Percentiles rank a stretch among this genome's conserved stretches.
phyloP scores from a whole-genome alignment of 2,888 invertebrate species.

The Pseudococcus viburni region DNA sequence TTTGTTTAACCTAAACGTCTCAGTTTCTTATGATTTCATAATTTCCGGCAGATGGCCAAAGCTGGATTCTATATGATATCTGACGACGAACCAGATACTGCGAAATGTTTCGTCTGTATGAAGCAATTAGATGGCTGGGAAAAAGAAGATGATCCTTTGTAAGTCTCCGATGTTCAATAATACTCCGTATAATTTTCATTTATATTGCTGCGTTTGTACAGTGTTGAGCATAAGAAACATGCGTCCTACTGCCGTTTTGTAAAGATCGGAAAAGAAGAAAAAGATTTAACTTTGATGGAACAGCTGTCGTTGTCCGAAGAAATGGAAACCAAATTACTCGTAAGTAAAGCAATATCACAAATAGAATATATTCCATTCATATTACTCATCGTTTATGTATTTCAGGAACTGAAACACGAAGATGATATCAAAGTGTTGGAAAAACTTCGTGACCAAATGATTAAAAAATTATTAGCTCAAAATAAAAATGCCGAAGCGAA shows the following conservation, averaged over 20 bases:
- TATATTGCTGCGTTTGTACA: not conserved
- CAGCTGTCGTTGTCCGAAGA: constrained; percentile 25
- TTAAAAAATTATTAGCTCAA: constrained; percentile 9
- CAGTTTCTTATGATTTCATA: not conserved
- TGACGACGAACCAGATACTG: constrained; percentile 78
- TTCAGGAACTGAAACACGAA: constrained; percentile 7
- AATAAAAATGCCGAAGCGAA: constrained; percentile 24
- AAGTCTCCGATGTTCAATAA: not conserved
- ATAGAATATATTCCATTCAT: not conserved
- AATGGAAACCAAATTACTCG: constrained; percentile 53
- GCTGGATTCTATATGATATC: constrained; percentile 87
- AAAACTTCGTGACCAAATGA: constrained; percentile 22
- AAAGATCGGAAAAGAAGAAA: constrained; percentile 50
- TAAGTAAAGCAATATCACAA: not conserved
- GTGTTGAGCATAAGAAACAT: constrained; percentile 59
- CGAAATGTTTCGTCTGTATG: constrained; percentile 85
- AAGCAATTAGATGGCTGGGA: constrained; percentile 93
- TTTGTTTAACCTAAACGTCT: not conserved
- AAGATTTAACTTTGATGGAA: constrained; percentile 42
- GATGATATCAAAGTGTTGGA: constrained; percentile 40
- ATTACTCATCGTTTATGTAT: not conserved
- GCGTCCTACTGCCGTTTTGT: constrained; percentile 55
- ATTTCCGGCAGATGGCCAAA: constrained; percentile 76
- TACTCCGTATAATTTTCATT: not conserved
- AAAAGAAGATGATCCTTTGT: constrained; percentile 71